These are phyloP conservation scores for Euphydryas editha DNA, from an alignment of 2,888 invertebrate genomes.

Conservation along the genomic window DNA sequence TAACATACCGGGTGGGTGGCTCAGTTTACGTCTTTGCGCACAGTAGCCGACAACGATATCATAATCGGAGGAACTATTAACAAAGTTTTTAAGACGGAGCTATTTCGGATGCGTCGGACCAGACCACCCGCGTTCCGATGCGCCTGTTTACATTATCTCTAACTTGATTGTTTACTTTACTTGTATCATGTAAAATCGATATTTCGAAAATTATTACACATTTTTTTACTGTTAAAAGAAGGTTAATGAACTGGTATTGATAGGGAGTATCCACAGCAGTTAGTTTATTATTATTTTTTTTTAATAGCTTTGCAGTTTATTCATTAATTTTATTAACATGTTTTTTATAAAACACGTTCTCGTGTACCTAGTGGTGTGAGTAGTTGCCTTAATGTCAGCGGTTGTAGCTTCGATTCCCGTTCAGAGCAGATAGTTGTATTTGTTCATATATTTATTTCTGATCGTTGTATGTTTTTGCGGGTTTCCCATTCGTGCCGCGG, in stretches of 20 bases:
- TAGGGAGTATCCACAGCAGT: no score
- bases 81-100: slow-evolving; percentile 77
- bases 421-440: no score
- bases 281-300: no score
- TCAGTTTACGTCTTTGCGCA: slow-evolving; percentile 65
- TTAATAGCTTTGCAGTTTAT: no score
- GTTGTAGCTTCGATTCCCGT: no score
- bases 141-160: slow-evolving; percentile 34
- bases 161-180: slow-evolving; percentile 58
- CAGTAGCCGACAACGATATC: slow-evolving; percentile 78
- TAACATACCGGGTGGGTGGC: slow-evolving; percentile 73
- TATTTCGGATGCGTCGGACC: slow-evolving; percentile 67
- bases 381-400: no score
- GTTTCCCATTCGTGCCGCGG: no score
- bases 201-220: not conserved
- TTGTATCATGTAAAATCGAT: slow-evolving; percentile 35
- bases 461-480: no score
- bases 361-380: no score
- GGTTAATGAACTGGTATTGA: not conserved
- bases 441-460: no score
- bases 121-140: slow-evolving; percentile 69
- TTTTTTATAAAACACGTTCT: no score
- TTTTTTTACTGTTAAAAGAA: not conserved
- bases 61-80: slow-evolving; percentile 73
- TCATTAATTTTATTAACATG: no score